Base-by-base conservation (phyloP, 2,888 invertebrate species). In the Erebia palarica region DNA sequence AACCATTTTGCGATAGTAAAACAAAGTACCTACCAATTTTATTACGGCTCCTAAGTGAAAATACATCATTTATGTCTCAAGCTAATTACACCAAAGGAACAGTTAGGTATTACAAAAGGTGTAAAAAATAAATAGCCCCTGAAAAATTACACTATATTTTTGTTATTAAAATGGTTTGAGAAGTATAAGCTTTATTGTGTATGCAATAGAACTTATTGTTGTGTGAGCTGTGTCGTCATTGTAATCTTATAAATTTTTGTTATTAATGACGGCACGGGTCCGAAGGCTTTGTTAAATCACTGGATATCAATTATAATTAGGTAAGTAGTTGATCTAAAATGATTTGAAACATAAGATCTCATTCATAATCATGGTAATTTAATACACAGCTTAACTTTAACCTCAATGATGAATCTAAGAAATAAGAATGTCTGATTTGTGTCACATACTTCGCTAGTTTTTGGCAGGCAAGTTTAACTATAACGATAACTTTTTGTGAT, bases 261-360 rank as follows among this genome's bases (percentile, higher is more conserved):
- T 53, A 66, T 47, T 70, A 61, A 70, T 59, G 70, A 51, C 18
- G 18, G 14, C 13, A 27, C 59, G 44, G 13, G 42, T 14, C 47
- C 49, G 36, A 65, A 51, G 13, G 21, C 65, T 69, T 69, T 69
- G 65, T 51, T 49, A 59, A 65, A 65, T 65, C 65, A 69, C 51
- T 65, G 51, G 18, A 65, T 53, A 64, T 69, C 18, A 51, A 65
- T 69, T 59, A 51, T 59, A 69, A 51, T 65, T 42, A 16, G 7
- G 36, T 36, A 7, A 42, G 16, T 55, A 13, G 55, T 16, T 2
- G 10, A 60, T 59, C n/a, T 59, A 14, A 64, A 27, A 27, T 27
- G 27, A 27, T 27, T 27, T 27, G 1, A 27, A 64, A 64, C 27
- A 21, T 64, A 36, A 36, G 1, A n/a, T 14, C 14, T 61, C 10